phyloP scores from a whole-genome alignment of 1,140 invertebrate species.

The Brachionus sp. region DNA sequence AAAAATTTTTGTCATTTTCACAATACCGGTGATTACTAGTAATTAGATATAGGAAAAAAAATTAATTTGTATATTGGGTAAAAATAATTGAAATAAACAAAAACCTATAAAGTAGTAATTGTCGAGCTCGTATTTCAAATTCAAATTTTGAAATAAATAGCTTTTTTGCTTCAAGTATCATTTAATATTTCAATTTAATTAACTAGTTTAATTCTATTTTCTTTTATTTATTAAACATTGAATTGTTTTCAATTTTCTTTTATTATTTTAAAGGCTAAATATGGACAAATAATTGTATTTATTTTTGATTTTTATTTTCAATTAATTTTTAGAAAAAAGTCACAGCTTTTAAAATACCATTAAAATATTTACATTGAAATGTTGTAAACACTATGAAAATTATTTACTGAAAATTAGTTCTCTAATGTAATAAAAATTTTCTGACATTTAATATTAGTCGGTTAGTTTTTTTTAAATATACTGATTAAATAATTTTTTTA shows the following conservation, averaged over 20 bases:
- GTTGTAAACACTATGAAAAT: no score
- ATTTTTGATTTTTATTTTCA: background rate
- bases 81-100: background rate
- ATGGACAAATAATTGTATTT: background rate
- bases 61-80: background rate
- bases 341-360: background rate
- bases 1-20: no score
- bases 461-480: no score
- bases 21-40: background rate
- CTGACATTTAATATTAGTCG: no score
- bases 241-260: background rate
- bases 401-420: no score
- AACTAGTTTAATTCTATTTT: background rate
- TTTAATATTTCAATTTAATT: background rate
- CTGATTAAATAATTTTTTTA: no score
- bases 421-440: background rate
- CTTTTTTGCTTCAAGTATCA: background rate
- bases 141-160: background rate
- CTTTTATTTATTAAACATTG: background rate
- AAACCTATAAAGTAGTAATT: background rate
- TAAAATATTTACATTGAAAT: background rate
- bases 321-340: background rate
- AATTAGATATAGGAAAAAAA: background rate
- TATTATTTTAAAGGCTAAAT: background rate
- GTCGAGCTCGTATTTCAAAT: background rate